These are phyloP conservation scores for roundworm (Caenorhabditis elegans) DNA, from an alignment of 1,140 invertebrate genomes.

Conservation along the genomic window DNA sequence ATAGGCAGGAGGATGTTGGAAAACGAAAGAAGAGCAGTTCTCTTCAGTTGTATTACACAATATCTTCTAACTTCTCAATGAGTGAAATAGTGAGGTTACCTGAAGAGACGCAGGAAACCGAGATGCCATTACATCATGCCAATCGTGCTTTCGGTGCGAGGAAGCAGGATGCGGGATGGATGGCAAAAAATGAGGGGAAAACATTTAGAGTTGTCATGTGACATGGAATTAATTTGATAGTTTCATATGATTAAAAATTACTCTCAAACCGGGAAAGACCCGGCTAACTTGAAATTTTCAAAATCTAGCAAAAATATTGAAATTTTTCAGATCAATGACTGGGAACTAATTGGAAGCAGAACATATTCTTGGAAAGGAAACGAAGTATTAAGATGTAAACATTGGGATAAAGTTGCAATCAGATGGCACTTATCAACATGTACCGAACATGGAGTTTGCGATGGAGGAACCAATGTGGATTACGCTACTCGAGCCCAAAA, in stretches of 20 bases:
- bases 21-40: background rate
- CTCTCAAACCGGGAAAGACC: no score
- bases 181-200: background rate
- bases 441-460: background rate
- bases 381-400: constrained; percentile 33
- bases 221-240: no score
- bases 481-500: constrained; percentile 40
- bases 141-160: background rate
- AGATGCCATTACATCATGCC: constrained; percentile 8
- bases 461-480: constrained; percentile 40
- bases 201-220: no score
- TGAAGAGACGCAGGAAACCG: background rate
- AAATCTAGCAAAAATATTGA: no score
- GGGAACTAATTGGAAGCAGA: constrained; percentile 43
- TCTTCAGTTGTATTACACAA: constrained; percentile 26
- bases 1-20: background rate
- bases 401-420: constrained; percentile 45
- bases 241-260: no score
- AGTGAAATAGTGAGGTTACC: background rate
- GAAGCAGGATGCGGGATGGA: background rate
- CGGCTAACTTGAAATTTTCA: no score
- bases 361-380: constrained; percentile 40
- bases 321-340: constrained; percentile 35
- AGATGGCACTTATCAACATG: constrained; percentile 44
- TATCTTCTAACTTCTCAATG: background rate